phyloP scores from a whole-genome alignment of 1,140 invertebrate genomes.

The Chrysoperla carnea region DNA sequence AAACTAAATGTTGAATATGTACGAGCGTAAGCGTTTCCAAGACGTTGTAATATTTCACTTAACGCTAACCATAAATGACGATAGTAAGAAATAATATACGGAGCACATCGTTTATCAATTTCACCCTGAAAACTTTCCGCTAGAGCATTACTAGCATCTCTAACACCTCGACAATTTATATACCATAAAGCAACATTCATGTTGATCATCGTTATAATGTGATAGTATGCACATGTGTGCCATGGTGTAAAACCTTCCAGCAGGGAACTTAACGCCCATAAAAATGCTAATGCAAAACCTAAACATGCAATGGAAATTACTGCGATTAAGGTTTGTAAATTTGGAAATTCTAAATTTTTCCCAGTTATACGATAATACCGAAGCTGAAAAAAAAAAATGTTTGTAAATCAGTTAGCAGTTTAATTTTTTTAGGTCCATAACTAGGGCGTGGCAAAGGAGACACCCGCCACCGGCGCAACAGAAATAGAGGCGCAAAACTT shows the following conservation, averaged over 20 bases:
- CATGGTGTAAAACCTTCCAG: conserved; percentile 37
- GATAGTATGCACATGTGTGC: conserved; percentile 37
- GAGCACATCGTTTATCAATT: conserved; percentile 27
- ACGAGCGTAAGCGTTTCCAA: conserved; percentile 39
- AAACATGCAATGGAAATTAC: conserved; percentile 36
- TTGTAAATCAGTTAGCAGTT: no score
- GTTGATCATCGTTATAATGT: conserved; percentile 43
- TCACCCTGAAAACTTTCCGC: conserved; percentile 25
- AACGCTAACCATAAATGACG: conserved; percentile 36
- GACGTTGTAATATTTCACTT: conserved; percentile 34
- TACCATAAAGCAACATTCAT: conserved; percentile 45
- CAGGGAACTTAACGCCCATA: conserved; percentile 32
- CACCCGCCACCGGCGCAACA: no score
- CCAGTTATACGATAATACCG: conserved; percentile 12
- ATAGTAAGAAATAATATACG: conserved; percentile 33
- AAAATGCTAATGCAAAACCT: conserved; percentile 31
- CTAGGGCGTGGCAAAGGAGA: no score
- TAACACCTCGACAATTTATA: conserved; percentile 40
- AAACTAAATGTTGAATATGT: conserved; percentile 40
- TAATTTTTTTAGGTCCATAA: no score
- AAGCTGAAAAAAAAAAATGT: neutral
- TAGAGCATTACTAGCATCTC: conserved; percentile 25
- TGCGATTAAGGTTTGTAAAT: conserved; percentile 31
- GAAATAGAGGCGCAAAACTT: no score
- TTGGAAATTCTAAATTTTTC: conserved; percentile 33